phyloP scores from a whole-genome alignment of 2,113 vertebrate genomes.

The Psittacula cyanocephala region DNA sequence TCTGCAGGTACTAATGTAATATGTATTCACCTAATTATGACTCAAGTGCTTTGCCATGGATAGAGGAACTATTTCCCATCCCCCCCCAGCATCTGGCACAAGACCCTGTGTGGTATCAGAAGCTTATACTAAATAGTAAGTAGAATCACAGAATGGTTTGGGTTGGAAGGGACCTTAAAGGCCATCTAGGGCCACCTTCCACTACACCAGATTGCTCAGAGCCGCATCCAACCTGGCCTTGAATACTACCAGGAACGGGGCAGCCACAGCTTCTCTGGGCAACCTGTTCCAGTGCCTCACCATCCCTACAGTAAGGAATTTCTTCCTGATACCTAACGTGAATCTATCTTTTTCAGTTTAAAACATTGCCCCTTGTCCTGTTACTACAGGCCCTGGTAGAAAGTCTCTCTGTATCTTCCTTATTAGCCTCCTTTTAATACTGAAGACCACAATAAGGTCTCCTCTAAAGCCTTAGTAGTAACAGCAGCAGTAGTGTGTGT shows the following conservation, averaged over 20 bases:
- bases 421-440: neutral
- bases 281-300: neutral
- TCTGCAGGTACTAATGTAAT: neutral
- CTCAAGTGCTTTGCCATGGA: neutral
- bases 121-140: neutral
- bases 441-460: neutral
- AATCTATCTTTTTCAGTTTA: neutral
- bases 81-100: neutral
- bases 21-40: neutral
- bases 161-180: neutral
- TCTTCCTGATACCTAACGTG: neutral
- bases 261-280: neutral
- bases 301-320: fast-evolving
- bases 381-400: neutral
- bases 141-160: neutral
- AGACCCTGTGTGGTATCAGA: neutral
- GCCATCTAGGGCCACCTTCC: neutral
- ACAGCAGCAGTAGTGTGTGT: neutral
- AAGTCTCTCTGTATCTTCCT: neutral
- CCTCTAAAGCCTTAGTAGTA: neutral
- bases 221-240: neutral
- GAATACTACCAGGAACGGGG: neutral
- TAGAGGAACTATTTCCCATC: neutral
- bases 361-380: neutral
- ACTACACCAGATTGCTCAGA: neutral